Percentiles rank a stretch among this genome's conserved stretches.
Evolutionary conservation across 1,140 invertebrate species (phyloP).

Genomic region (Drosophila persimilis): DNA sequence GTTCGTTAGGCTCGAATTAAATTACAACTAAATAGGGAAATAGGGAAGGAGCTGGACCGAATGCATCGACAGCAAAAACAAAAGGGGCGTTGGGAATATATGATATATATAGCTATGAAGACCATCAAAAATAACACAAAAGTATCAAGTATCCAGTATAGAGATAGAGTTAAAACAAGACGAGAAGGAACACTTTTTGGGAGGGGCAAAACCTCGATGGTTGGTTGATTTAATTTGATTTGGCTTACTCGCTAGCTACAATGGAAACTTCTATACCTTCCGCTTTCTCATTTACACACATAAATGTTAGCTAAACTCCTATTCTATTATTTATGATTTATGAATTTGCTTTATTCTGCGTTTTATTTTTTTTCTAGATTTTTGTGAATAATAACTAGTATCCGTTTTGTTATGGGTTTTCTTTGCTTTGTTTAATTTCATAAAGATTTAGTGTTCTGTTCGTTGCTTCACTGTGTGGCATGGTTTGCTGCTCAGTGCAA

Average conservation of each 20-base stretch:
- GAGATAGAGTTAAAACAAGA: constrained; percentile 23
- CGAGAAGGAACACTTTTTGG: constrained; percentile 24
- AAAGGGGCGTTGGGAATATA: constrained; percentile 34
- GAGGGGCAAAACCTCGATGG: constrained; percentile 17
- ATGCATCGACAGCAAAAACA: constrained; percentile 59
- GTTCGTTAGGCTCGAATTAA: constrained; percentile 24
- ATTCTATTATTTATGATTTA: constrained; percentile 39
- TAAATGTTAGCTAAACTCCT: constrained; percentile 46
- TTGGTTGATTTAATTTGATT: constrained; percentile 41
- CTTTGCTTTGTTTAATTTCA: constrained; percentile 56
- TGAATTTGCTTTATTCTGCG: constrained; percentile 10
- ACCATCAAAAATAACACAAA: constrained; percentile 29
- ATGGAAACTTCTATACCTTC: constrained; percentile 35
- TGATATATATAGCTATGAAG: constrained; percentile 19
- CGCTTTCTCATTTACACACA: constrained; percentile 39
- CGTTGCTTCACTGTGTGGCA: constrained; percentile 23
- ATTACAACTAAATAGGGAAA: constrained; percentile 33
- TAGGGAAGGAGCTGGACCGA: constrained; percentile 22
- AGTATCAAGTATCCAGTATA: constrained; percentile 9
- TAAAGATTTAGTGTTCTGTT: constrained; percentile 36
- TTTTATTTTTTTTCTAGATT: constrained; percentile 17
- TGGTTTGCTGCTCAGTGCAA: constrained; percentile 27
- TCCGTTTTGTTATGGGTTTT: constrained; percentile 32
- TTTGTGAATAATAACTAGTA: constrained; percentile 68
- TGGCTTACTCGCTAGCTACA: constrained; percentile 70